These are phyloP conservation scores for Leptatherina wallacei DNA, from an alignment of 2,797 vertebrate species.

Conservation along the genomic window DNA sequence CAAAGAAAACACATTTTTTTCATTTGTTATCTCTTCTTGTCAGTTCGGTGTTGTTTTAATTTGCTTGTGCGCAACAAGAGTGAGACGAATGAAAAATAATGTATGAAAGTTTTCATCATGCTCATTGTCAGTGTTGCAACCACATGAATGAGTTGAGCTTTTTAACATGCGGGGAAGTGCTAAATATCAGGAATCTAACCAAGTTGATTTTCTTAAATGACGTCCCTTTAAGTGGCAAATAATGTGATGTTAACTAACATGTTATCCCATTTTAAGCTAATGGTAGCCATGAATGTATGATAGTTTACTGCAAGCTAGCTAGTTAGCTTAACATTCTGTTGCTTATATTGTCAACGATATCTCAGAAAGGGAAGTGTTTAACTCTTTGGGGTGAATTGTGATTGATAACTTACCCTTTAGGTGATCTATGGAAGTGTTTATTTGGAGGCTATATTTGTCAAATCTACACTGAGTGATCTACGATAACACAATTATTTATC, in stretches of 20 bases:
- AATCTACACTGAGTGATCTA: too few species aligned
- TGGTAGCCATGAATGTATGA: not conserved
- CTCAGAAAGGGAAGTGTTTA: too few species aligned
- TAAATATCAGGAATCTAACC: not conserved
- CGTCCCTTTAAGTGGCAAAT: not conserved
- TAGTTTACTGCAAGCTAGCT: not conserved
- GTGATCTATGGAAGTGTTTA: too few species aligned
- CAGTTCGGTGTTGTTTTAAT: slow-evolving; percentile 43
- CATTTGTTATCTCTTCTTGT: slow-evolving; percentile 36
- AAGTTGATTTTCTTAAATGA: not conserved
- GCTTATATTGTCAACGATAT: too few species aligned
- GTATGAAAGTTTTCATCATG: slow-evolving; percentile 18
- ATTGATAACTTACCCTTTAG: too few species aligned
- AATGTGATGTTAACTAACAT: not conserved
- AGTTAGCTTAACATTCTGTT: not conserved
- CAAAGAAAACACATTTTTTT: slow-evolving; percentile 7
- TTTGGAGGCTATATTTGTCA: too few species aligned
- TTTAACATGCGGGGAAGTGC: too few species aligned
- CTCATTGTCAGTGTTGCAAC: not conserved
- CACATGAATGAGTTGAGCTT: too few species aligned
- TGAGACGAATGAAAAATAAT: slow-evolving; percentile 40
- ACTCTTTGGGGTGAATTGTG: too few species aligned
- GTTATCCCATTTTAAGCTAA: too few species aligned
- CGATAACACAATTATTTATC: too few species aligned
- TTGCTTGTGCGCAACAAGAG: slow-evolving; percentile 15